A percentile compares a stretch with the other conserved stretches of the same genome.
Evolutionary conservation across 2,113 vertebrate genomes (phyloP).

Genomic region (Seriola quinqueradiata): DNA sequence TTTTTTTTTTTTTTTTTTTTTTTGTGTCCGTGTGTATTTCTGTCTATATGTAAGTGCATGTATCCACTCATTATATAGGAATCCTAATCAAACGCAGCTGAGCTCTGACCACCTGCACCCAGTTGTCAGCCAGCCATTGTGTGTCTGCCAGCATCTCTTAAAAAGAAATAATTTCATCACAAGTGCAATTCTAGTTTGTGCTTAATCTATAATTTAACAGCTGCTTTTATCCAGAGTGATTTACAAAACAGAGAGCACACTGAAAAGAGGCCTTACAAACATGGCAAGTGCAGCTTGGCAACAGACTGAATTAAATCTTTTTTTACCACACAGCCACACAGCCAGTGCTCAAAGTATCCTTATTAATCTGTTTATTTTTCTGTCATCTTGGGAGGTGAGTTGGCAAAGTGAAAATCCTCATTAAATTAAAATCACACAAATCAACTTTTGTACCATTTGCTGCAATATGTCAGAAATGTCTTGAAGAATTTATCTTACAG

Average conservation of each 20-base stretch:
- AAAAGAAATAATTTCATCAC: slow-evolving; percentile 68
- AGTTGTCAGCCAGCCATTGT: slow-evolving; percentile 52
- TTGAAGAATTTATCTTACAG: neutral
- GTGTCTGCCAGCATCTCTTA: slow-evolving; percentile 51
- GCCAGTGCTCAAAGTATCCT: slow-evolving; percentile 9
- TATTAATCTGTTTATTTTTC: slow-evolving; percentile 32
- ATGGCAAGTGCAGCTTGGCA: slow-evolving; percentile 47
- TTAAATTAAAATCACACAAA: slow-evolving; percentile 31
- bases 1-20: neutral
- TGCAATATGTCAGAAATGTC: slow-evolving; percentile 14
- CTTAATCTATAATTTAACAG: slow-evolving; percentile 69
- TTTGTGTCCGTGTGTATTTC: slow-evolving; percentile 3
- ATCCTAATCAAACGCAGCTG: slow-evolving; percentile 57
- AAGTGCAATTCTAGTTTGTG: slow-evolving; percentile 56
- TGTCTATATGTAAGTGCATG: slow-evolving; percentile 14
- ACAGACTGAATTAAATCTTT: slow-evolving; percentile 28
- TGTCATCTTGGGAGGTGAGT: slow-evolving; percentile 14
- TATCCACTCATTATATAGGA: slow-evolving; percentile 47
- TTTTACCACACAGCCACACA: neutral
- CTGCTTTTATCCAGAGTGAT: slow-evolving; percentile 65
- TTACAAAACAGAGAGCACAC: slow-evolving; percentile 53
- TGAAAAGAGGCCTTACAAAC: slow-evolving; percentile 41
- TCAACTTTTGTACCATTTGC: slow-evolving; percentile 4
- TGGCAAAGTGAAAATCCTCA: slow-evolving; percentile 24
- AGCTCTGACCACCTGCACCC: slow-evolving; percentile 65